Percentiles rank a stretch among this genome's conserved stretches.
phyloP scores from a whole-genome alignment of 2,113 vertebrate species.

The Anarrhichthys ocellatus region DNA sequence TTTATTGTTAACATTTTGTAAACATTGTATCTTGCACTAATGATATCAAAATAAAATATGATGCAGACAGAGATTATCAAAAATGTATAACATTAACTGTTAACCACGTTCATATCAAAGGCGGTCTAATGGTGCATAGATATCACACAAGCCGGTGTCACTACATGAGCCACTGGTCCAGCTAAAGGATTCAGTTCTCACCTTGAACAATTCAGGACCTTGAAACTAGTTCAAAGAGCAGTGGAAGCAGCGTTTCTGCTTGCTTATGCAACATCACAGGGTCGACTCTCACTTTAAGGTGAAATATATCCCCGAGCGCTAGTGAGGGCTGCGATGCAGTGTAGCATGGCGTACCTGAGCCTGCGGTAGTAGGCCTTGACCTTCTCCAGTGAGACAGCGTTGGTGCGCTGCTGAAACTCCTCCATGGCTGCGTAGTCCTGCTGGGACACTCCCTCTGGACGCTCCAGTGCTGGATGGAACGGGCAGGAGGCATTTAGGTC shows the following conservation, averaged over 20 bases:
- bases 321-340: slow-evolving; percentile 31
- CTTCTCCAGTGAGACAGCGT: slow-evolving; percentile 91
- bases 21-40: too few species aligned
- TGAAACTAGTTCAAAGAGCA: slow-evolving; percentile 22
- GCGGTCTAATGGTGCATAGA: neutral
- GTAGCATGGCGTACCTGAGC: slow-evolving; percentile 87
- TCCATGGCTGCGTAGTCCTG: slow-evolving; percentile 83
- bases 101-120: neutral
- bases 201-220: slow-evolving; percentile 17
- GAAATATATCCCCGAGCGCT: slow-evolving; percentile 13
- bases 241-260: neutral
- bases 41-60: neutral
- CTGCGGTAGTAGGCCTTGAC: slow-evolving; percentile 96
- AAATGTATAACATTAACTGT: neutral
- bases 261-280: slow-evolving; percentile 30
- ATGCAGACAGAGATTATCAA: neutral
- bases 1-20: neutral
- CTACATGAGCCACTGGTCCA: neutral
- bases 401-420: slow-evolving; percentile 93
- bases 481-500: neutral
- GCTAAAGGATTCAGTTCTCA: slow-evolving; percentile 17
- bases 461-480: slow-evolving; percentile 88
- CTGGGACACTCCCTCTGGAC: slow-evolving; percentile 83
- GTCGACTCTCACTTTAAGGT: slow-evolving; percentile 44
- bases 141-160: neutral